phyloP scores from a whole-genome alignment of 2,797 vertebrate genomes.

The Acanthurus tractus region DNA sequence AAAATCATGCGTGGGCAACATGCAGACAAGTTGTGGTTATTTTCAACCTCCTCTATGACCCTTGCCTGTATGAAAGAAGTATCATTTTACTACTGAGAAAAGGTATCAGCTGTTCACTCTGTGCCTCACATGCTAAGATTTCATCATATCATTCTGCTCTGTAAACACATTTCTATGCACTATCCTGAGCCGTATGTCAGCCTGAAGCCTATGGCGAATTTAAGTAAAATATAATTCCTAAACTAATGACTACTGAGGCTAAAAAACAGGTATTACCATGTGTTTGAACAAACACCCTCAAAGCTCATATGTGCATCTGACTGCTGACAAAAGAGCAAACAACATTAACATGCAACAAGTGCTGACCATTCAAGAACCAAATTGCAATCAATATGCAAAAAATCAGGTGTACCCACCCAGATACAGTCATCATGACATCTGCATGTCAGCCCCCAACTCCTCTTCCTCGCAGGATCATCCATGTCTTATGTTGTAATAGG shows the following conservation, averaged over 20 bases:
- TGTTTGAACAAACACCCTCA: neutral
- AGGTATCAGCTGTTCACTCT: conserved; percentile 29
- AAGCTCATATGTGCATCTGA: neutral
- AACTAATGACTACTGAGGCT: neutral
- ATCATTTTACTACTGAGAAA: conserved; percentile 54
- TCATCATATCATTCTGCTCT: neutral
- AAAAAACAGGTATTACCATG: neutral
- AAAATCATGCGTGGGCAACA: conserved; percentile 16
- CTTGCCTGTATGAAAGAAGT: neutral
- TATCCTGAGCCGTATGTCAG: neutral
- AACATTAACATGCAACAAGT: conserved; percentile 2
- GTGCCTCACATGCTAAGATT: neutral
- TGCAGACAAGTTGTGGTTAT: conserved; percentile 41
- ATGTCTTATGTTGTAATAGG: conserved; percentile 40
- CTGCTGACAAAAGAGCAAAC: neutral
- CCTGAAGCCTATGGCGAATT: neutral
- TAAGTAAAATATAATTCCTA: neutral
- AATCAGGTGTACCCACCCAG: conserved; percentile 60
- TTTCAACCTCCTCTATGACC: conserved; percentile 58
- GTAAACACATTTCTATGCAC: neutral
- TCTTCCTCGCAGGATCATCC: conserved; percentile 40
- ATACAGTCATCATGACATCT: conserved; percentile 42
- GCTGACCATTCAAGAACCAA: neutral
- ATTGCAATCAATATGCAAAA: neutral
- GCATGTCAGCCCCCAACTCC: conserved; percentile 37